Evolutionary conservation across 2,797 vertebrate genomes (phyloP).

Genomic region (Macroramphosus scolopax): DNA sequence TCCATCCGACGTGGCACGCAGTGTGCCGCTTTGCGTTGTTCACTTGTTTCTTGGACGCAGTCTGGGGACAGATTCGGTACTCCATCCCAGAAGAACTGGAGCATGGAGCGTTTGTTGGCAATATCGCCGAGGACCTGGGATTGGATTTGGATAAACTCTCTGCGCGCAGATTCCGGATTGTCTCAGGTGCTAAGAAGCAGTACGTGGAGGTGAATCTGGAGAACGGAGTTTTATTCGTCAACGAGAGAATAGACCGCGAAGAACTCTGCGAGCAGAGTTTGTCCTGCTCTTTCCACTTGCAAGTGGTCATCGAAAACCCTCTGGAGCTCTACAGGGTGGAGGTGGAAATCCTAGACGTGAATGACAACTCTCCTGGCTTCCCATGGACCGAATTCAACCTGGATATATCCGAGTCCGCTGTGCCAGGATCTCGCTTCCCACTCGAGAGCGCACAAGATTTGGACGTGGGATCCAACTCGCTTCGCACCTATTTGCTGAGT

Average conservation of each 20-base stretch:
- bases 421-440: conserved; percentile 84
- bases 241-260: conserved; percentile 77
- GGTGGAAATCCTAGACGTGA: conserved; percentile 78
- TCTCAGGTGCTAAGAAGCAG: conserved; percentile 74
- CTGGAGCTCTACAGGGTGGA: conserved; percentile 79
- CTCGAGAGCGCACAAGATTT: conserved; percentile 90
- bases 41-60: conserved; percentile 64
- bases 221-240: conserved; percentile 78
- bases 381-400: conserved; percentile 77
- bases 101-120: conserved; percentile 79
- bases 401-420: conserved; percentile 85
- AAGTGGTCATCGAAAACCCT: conserved; percentile 79
- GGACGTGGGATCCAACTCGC: conserved; percentile 85
- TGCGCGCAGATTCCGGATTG: conserved; percentile 75
- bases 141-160: conserved; percentile 73
- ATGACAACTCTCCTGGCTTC: conserved; percentile 78
- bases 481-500: conserved; percentile 86
- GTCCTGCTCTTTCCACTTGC: conserved; percentile 76
- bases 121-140: conserved; percentile 79
- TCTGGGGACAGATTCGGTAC: conserved; percentile 77
- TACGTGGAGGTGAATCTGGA: conserved; percentile 79
- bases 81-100: conserved; percentile 78
- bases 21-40: conserved; percentile 58
- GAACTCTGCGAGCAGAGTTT: conserved; percentile 78
- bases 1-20: conserved; percentile 47